phyloP scores from a whole-genome alignment of 2,113 vertebrate species.

The Gasterosteus aculeatus region DNA sequence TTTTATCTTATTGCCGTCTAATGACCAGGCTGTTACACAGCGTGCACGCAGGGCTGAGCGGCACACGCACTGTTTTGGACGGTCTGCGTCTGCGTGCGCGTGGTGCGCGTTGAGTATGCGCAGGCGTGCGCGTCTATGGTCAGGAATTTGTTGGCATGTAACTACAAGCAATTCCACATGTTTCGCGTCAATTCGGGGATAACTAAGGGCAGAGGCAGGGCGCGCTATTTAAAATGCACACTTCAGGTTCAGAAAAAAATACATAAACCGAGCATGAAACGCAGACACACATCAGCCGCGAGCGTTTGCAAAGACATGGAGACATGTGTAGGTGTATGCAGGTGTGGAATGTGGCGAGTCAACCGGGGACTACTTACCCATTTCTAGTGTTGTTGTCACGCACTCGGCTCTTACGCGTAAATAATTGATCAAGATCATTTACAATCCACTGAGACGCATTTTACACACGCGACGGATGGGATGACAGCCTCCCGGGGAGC shows the following conservation, averaged over 20 bases:
- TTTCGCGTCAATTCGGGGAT: constrained; percentile 8
- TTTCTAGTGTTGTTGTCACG: constrained; percentile 81
- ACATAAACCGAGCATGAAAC: constrained; percentile 5
- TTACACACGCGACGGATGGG: constrained; percentile 74
- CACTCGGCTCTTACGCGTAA: constrained; percentile 70
- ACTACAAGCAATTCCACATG: constrained; percentile 32
- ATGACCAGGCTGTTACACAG: constrained; percentile 49
- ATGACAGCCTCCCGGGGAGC: constrained; percentile 82
- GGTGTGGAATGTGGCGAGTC: constrained; percentile 70
- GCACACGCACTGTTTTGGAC: constrained; percentile 32
- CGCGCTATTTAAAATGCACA: background rate
- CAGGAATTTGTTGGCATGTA: constrained; percentile 50
- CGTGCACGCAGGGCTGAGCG: constrained; percentile 19
- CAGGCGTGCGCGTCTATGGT: constrained; percentile 20
- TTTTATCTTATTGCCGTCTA: constrained; percentile 42
- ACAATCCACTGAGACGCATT: constrained; percentile 83
- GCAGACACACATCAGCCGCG: background rate
- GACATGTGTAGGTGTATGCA: constrained; percentile 61
- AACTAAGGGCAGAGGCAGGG: background rate
- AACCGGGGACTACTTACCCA: constrained; percentile 81
- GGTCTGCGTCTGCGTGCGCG: constrained; percentile 26
- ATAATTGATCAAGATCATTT: constrained; percentile 79
- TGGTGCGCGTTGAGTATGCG: background rate
- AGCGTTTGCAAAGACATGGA: constrained; percentile 27
- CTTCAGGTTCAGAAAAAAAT: background rate